These are phyloP conservation scores for Colaptes auratus DNA, from an alignment of 2,113 vertebrate genomes.

Conservation along the genomic window DNA sequence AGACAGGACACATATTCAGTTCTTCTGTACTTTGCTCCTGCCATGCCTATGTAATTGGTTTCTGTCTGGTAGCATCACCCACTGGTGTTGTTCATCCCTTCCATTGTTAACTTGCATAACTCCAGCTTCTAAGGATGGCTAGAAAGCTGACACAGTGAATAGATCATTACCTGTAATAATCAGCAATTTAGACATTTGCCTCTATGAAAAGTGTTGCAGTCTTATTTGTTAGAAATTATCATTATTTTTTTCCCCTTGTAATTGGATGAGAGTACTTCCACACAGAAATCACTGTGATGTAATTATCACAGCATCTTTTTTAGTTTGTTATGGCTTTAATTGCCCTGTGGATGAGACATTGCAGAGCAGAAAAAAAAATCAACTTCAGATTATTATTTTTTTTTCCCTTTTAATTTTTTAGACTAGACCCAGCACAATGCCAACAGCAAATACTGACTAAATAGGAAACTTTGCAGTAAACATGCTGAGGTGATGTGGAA, in stretches of 20 bases:
- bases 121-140: neutral
- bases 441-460: slow-evolving; percentile 17
- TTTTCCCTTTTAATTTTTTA: neutral
- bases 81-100: neutral
- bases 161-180: slow-evolving; percentile 58
- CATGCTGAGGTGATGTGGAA: slow-evolving; percentile 16
- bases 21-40: neutral
- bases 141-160: slow-evolving; percentile 14
- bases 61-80: neutral
- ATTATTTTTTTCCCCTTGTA: neutral
- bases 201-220: neutral
- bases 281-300: neutral
- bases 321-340: slow-evolving; percentile 12
- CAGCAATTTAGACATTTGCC: slow-evolving; percentile 58
- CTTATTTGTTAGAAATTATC: slow-evolving; percentile 26
- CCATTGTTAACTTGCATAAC: slow-evolving; percentile 23
- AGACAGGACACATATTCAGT: fast-evolving
- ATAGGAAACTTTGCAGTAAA: slow-evolving; percentile 49
- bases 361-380: neutral
- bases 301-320: neutral
- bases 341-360: neutral
- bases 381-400: neutral
- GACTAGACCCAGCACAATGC: slow-evolving; percentile 19
- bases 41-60: neutral
- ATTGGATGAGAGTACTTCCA: neutral